These are phyloP conservation scores for Panthera uncia DNA, from an alignment of 2,113 vertebrate species.

Conservation along the genomic window DNA sequence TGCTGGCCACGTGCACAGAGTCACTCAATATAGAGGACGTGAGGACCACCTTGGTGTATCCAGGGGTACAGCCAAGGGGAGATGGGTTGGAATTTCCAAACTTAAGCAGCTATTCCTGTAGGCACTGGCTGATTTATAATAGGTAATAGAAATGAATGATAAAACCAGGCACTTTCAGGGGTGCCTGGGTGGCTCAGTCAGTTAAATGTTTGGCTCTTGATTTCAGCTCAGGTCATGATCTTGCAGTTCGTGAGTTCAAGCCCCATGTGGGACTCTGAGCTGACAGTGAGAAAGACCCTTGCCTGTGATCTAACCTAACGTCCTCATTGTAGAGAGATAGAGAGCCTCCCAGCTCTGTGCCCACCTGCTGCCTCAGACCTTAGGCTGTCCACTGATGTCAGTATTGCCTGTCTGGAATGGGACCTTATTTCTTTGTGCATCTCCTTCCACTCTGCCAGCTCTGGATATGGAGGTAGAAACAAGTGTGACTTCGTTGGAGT, in stretches of 20 bases:
- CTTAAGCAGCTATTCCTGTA: neutral
- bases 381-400: neutral
- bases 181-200: too few relatives aligned
- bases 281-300: neutral
- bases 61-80: neutral
- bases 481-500: neutral
- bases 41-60: neutral
- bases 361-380: neutral
- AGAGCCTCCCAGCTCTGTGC: neutral
- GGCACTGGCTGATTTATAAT: neutral
- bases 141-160: neutral
- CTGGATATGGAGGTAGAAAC: neutral
- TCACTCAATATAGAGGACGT: neutral
- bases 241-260: too few relatives aligned
- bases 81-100: neutral
- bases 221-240: too few relatives aligned
- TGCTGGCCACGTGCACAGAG: neutral
- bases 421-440: neutral
- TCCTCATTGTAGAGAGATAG: neutral
- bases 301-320: neutral
- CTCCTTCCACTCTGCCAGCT: neutral
- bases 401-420: neutral
- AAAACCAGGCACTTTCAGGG: neutral
- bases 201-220: too few relatives aligned
- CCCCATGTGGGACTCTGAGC: too few relatives aligned